These are phyloP conservation scores for Athalia rosae DNA, from an alignment of 2,888 invertebrate genomes.

Conservation along the genomic window DNA sequence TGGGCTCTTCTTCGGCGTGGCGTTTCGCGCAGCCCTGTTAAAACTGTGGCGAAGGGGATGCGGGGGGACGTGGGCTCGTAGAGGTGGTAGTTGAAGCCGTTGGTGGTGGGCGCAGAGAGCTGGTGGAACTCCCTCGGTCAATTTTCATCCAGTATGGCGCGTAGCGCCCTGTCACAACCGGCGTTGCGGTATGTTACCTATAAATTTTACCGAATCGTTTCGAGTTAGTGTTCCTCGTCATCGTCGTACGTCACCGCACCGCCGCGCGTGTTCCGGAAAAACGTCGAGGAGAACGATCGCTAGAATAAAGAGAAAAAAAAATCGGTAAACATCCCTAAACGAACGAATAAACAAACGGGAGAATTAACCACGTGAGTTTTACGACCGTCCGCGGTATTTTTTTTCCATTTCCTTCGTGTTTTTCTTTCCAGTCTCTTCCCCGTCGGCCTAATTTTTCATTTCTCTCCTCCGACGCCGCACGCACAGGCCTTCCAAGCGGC, in stretches of 20 bases:
- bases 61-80: background rate
- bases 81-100: constrained; percentile 23
- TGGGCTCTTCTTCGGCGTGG: constrained; percentile 44
- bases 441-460: no score
- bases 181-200: constrained; percentile 53
- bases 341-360: background rate
- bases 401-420: no score
- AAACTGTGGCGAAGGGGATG: background rate
- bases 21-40: constrained; percentile 31
- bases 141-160: constrained; percentile 71
- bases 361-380: background rate
- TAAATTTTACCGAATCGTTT: background rate
- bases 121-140: constrained; percentile 64
- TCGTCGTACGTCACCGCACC: background rate
- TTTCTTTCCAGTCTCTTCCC: no score
- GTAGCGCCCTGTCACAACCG: constrained; percentile 66
- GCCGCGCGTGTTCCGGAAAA: no score
- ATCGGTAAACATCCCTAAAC: background rate
- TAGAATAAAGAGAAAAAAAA: no score
- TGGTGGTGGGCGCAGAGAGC: constrained; percentile 34
- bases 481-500: no score
- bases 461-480: no score
- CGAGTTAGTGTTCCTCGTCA: background rate
- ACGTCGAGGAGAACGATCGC: no score
- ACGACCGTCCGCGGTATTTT: background rate